Evolutionary conservation across 2,888 invertebrate species (phyloP).

Genomic region (Aporophyla lueneburgensis): DNA sequence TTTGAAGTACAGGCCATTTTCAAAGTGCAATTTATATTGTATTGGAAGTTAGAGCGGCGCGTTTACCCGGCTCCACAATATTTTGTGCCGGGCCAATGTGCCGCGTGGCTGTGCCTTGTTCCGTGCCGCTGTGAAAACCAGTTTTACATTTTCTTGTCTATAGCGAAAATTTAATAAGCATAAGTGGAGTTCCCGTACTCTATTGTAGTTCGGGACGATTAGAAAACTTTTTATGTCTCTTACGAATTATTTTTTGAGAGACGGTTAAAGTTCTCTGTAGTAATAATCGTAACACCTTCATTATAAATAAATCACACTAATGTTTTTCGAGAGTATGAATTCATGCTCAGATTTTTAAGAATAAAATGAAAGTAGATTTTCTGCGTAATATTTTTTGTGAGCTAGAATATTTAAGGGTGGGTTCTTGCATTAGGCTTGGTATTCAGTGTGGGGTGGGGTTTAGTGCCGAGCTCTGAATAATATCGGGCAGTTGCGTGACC

Average conservation of each 20-base stretch:
- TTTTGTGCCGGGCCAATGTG: conserved; percentile 86
- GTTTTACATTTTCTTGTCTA: conserved; percentile 82
- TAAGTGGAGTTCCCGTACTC: conserved; percentile 78
- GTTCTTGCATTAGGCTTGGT: conserved; percentile 38
- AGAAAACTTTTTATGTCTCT: conserved; percentile 73
- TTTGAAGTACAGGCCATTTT: conserved; percentile 86
- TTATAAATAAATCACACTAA: conserved; percentile 67
- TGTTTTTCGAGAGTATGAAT: conserved; percentile 36
- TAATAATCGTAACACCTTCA: conserved; percentile 65
- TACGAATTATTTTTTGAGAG: conserved; percentile 55
- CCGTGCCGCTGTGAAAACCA: conserved; percentile 74
- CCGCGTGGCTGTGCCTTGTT: conserved; percentile 81
- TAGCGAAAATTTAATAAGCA: conserved; percentile 82
- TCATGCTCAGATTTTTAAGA: conserved; percentile 34
- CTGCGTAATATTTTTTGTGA: conserved; percentile 25
- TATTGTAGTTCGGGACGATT: conserved; percentile 75
- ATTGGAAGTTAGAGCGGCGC: conserved; percentile 87
- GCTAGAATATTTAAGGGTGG: conserved; percentile 38
- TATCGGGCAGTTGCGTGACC: conserved; percentile 70
- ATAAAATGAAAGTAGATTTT: conserved; percentile 38
- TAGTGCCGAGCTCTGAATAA: conserved; percentile 47
- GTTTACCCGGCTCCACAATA: conserved; percentile 86
- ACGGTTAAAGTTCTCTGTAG: conserved; percentile 62
- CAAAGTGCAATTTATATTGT: conserved; percentile 91
- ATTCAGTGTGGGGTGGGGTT: conserved; percentile 31